Base-by-base conservation (phyloP, 92 coral and sea anemone species). In the Bergia sp. region DNA sequence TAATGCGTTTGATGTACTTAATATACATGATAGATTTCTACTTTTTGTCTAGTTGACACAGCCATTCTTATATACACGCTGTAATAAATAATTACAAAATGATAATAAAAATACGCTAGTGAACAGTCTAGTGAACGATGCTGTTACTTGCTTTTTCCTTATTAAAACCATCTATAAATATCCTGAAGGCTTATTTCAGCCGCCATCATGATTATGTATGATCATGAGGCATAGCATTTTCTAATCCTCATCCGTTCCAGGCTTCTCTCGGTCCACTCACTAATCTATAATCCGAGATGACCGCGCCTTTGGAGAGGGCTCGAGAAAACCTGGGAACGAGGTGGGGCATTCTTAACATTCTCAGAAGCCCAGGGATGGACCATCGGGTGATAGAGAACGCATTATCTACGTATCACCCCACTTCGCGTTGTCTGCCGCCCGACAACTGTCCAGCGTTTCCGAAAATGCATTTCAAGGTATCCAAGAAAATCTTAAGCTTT, bases 11-110 rank as follows among this genome's bases (percentile, higher is more conserved):
- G 29, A 18, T 38, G 42, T 37, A 15, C 18, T 7, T 5, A 36
- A 37, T 16, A 67, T 23, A 7, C n/a, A 29, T 29, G 29, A 29
- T 29, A 29, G 29, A 29, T n/a, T 67, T 16, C 76, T n/a, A 72
- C 76, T 72, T 72, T 72, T 72, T 11, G 76, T 72, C 76, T 38
- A 72, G 41, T 29, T 15, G 76, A 72, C 76, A 29, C 76, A 36
- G 43, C 36, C 53, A 21, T 42, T 41, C 23, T 16, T 76, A 76
- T 76, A n/a, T 76, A 76, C 80, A 76, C 37, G 80, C 47, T 20
- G 21, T 39, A 76, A 76, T 76, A 76, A 76, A 76, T 76, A 76
- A 76, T 76, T 76, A 76, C 80, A 76, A 76, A 76, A 76, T 42
- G 47, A 76, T 76, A 76, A 76, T 76, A 76, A 76, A 76, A 76